Evolutionary conservation across 2,888 invertebrate species (phyloP).

Genomic region (Meiosimyza decipiens): DNA sequence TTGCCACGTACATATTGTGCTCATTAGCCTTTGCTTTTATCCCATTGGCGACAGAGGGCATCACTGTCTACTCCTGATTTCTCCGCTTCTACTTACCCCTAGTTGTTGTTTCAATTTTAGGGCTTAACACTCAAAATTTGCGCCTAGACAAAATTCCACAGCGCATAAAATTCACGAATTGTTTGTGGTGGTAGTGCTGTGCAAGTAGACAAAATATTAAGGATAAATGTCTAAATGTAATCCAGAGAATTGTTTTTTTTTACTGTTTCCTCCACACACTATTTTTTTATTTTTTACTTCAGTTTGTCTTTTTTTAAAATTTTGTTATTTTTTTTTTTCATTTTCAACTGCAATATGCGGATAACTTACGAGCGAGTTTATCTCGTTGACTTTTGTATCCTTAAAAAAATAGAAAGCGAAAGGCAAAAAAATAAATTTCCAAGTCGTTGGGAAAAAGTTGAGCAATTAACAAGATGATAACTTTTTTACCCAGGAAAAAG

Average conservation of each 20-base stretch:
- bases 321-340: neutral
- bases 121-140: neutral
- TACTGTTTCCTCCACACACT: neutral
- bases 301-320: neutral
- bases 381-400: conserved; percentile 45
- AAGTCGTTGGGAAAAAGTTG: conserved; percentile 61
- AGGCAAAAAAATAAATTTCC: conserved; percentile 38
- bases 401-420: conserved; percentile 17
- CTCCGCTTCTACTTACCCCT: neutral
- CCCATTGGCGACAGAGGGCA: too few relatives aligned
- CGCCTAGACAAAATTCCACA: conserved; percentile 24
- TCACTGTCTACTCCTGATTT: too few relatives aligned
- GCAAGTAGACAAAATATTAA: neutral
- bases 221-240: conserved; percentile 7
- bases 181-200: too few relatives aligned
- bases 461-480: conserved; percentile 63
- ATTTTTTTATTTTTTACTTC: neutral
- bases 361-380: conserved; percentile 27
- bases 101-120: too few relatives aligned
- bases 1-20: too few relatives aligned
- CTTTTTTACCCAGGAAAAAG: conserved; percentile 45
- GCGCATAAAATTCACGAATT: conserved; percentile 5
- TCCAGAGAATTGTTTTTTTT: conserved; percentile 8
- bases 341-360: neutral
- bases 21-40: too few relatives aligned